These are phyloP conservation scores for Zaprionus camerounensis DNA, from an alignment of 1,140 invertebrate genomes.

Conservation along the genomic window DNA sequence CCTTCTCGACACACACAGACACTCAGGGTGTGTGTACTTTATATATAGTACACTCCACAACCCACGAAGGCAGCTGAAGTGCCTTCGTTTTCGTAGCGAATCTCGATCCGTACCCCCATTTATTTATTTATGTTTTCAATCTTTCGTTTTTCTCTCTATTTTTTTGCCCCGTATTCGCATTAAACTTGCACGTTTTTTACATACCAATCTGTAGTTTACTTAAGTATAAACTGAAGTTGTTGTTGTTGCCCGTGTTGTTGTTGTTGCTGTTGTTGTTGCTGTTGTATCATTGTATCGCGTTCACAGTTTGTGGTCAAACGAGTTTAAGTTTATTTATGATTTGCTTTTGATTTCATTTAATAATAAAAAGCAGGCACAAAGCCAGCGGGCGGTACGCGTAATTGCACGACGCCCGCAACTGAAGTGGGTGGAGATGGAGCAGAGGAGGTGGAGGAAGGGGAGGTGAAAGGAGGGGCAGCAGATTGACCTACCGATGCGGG, in stretches of 20 bases:
- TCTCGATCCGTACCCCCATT: slow-evolving; percentile 39
- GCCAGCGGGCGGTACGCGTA: slow-evolving; percentile 73
- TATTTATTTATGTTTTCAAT: slow-evolving; percentile 20
- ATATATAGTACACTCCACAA: slow-evolving; percentile 45
- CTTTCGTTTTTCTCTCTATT: slow-evolving; percentile 12
- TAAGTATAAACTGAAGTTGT: slow-evolving; percentile 60
- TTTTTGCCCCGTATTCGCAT: slow-evolving; percentile 56
- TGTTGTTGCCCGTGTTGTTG: slow-evolving; percentile 27
- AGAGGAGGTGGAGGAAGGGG: not conserved
- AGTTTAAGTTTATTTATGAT: slow-evolving; percentile 82
- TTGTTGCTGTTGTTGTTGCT: slow-evolving; percentile 22
- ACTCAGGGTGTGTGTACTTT: slow-evolving; percentile 17
- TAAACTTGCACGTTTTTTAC: slow-evolving; percentile 75
- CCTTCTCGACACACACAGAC: not conserved
- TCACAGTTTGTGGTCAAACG: slow-evolving; percentile 70
- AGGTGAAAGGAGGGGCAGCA: not conserved
- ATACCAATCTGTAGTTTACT: slow-evolving; percentile 69
- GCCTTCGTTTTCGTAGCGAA: slow-evolving; percentile 51
- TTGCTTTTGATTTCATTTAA: slow-evolving; percentile 81
- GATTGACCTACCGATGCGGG: slow-evolving; percentile 33
- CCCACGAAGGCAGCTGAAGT: slow-evolving; percentile 71
- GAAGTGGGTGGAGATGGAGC: slow-evolving; percentile 38
- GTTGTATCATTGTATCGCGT: slow-evolving; percentile 33
- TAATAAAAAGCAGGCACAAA: slow-evolving; percentile 61
- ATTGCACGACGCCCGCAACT: slow-evolving; percentile 62